phyloP scores from a whole-genome alignment of 2,797 vertebrate species.

The Lerista edwardsae region DNA sequence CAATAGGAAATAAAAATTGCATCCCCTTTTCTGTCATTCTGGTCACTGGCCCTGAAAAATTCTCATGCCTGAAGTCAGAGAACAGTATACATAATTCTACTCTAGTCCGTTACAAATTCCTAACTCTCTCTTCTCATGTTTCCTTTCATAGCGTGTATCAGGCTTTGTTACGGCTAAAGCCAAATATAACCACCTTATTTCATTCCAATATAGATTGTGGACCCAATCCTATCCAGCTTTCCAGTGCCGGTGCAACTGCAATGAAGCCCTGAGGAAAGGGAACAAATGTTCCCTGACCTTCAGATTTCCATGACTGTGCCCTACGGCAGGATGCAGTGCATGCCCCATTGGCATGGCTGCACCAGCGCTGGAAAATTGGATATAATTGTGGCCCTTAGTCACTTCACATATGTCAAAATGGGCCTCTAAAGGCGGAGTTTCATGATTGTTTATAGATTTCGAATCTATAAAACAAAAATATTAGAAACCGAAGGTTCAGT shows the following conservation, averaged over 20 bases:
- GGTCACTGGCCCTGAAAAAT: background rate
- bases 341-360: too few species aligned
- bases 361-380: too few species aligned
- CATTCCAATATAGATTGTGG: too few species aligned
- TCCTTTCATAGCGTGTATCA: background rate
- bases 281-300: too few species aligned
- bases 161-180: background rate
- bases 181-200: background rate
- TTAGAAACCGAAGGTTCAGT: background rate
- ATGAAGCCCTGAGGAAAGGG: too few species aligned
- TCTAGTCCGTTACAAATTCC: accelerated
- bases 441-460: background rate
- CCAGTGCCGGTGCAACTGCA: too few species aligned
- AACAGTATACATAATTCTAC: background rate
- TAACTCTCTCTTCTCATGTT: background rate
- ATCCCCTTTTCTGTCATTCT: background rate
- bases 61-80: background rate
- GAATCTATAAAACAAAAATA: background rate
- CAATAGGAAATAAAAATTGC: background rate
- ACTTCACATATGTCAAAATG: background rate
- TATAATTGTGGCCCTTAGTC: too few species aligned
- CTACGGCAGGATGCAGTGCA: too few species aligned
- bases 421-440: background rate
- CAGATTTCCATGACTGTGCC: too few species aligned
- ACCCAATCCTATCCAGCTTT: too few species aligned